Evolutionary conservation across 2,888 invertebrate species (phyloP), one percentile per base, ranked within the genome.

Genomic region (Drosophila picticornis): DNA sequence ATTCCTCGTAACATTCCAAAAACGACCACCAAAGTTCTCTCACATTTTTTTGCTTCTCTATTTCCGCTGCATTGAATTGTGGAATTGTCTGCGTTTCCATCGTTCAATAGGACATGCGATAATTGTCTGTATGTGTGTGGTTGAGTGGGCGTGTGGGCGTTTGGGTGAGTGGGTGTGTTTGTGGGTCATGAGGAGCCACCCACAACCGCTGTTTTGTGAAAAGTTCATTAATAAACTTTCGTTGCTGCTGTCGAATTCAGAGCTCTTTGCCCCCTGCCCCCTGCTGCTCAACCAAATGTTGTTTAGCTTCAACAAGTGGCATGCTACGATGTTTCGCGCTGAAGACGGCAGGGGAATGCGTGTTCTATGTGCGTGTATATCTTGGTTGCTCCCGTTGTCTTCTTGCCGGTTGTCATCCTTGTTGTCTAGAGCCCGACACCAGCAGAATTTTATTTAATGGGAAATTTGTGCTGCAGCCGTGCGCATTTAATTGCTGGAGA

Each of bases 201-300:
- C 76, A 60, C 71, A 68, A 29, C 31, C 64, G 13, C 77, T 68
- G 53, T 64, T 74, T 70, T 66, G 52, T 73, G 72, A 75, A 88
- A 88, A 90, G 72, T 90, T 87, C 87, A 79, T 88, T 88, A 90
- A 90, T 88, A 86, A 88, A 88, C 90, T 88, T 87, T 88, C 75
- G 71, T 72, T 71, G 66, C 60, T 74, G 80, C 90, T 87, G 89
- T 88, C 89, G 90, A 88, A 82, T 76, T 86, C 90, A 88, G 82
- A 19, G 68, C 59, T 64, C 72, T 75, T 62, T 63, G 57, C 55
- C 55, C 55, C 46, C 43, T 27, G 48, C 29, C 51, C 32, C 57
- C 7, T 11, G 4, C 25, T 4, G 43, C 16, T 27, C 60, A 25
- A 46, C 64, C 27, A 75, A 70, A 74, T 77, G 62, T 65, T 77